Evolutionary conservation across 2,797 vertebrate species (phyloP), one percentile per base, ranked within the genome.

Genomic region (Poecilia velifera): DNA sequence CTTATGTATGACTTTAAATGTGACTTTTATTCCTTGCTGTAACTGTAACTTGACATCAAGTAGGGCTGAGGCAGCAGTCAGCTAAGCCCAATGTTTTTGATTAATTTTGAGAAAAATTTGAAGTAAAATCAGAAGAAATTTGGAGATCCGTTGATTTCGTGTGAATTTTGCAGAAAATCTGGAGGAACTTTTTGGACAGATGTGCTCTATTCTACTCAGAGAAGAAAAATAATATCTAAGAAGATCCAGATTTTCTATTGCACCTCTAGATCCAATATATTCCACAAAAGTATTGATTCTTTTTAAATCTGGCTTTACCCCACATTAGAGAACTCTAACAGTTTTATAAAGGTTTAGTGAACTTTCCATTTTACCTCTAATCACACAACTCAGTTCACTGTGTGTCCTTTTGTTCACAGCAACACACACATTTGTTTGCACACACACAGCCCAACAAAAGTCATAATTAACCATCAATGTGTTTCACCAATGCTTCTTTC

Each of bases 401-500:
- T 49, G 73, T 76, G 59, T 81, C 77, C 80, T 85, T 72, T 71
- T 53, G 74, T 72, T 81, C 45, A 66, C 9, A 10, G 10, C 22
- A 64, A 3, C 59, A 16, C 25, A 59, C 14, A 46, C 28, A 18
- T 53, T 22, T 22, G 7, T 74, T 31, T 49, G 57, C 6, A 49
- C 45, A 66, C 8, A 46, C 45, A 73, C 46, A 84, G 34, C 72
- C 80, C 57, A 76, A 85, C 86, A 81, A 75, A 39, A 25, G 46
- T 36, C 74, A 18, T 81, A 70, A 39, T 20, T 78, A 28, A 47
- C 14, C 18, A 20, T 77, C 13, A 74, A 59, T 72, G 73, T 77
- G 83, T 79, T 68, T 22, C 18, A 73, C 25, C 22, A 3, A 18
- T 28, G 66, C 49, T 6, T 39, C 81, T 28, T 72, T 57, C 74